A percentile compares a stretch with the other conserved stretches of the same genome.
Conservation (phyloP, 2,797 vertebrate species). For the Pogoniulus pusillus region DNA sequence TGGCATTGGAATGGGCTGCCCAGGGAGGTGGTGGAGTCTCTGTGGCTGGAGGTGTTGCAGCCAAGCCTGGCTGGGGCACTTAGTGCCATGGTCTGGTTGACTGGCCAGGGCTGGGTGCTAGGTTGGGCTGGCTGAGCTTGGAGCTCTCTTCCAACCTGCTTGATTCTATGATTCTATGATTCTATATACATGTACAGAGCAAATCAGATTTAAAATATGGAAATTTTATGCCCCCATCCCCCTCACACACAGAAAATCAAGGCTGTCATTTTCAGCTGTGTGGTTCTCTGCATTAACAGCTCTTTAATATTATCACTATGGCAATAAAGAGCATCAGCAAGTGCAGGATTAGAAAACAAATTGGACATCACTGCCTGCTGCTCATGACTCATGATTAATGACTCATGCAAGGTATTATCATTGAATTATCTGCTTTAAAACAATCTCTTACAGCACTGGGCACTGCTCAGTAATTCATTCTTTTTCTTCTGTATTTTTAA, state of each 20-base stretch:
- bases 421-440: constrained; percentile 28
- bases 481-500: not conserved
- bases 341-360: constrained; percentile 33
- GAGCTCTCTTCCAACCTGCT: too few species aligned
- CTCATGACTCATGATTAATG: constrained; percentile 57
- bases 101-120: too few species aligned
- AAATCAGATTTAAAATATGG: constrained; percentile 43
- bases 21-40: too few species aligned
- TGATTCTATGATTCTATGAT: too few species aligned
- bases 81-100: too few species aligned
- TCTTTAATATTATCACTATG: constrained; percentile 58
- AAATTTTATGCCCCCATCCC: constrained; percentile 27
- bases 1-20: too few species aligned
- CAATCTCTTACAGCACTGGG: not conserved
- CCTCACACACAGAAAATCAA: not conserved
- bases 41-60: too few species aligned
- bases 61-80: too few species aligned
- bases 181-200: too few species aligned
- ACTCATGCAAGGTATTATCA: constrained; percentile 43
- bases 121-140: too few species aligned
- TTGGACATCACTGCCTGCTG: constrained; percentile 50
- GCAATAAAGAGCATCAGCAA: constrained; percentile 47
- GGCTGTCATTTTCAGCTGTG: not conserved
- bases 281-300: constrained; percentile 24
- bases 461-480: not conserved